Evolutionary conservation across 2,113 vertebrate species (phyloP).

Genomic region (Elephas maximus): DNA sequence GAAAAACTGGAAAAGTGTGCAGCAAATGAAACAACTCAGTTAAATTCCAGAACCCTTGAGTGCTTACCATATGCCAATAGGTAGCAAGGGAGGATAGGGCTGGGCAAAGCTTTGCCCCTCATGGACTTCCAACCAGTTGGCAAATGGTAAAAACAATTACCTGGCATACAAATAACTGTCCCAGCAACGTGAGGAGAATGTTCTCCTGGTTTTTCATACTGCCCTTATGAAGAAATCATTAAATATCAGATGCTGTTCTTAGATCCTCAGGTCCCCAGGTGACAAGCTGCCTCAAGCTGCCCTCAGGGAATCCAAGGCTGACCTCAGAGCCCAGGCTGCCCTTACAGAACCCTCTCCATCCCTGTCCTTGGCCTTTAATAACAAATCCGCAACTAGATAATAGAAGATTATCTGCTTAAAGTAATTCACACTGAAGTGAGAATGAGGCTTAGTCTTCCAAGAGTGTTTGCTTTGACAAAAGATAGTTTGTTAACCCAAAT

Average conservation of each 20-base stretch:
- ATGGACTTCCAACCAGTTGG: not conserved
- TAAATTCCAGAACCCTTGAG: not conserved
- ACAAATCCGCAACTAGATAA: constrained; percentile 58
- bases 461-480: constrained; percentile 67
- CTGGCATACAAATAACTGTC: not conserved
- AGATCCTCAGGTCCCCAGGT: not conserved
- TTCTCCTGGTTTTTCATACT: not conserved
- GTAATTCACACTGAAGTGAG: constrained; percentile 61
- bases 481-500: constrained; percentile 61
- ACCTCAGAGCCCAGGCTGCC: not conserved
- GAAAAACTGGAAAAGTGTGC: not conserved
- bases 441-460: constrained; percentile 65
- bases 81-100: not conserved
- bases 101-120: not conserved
- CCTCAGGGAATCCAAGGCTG: accelerated
- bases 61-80: not conserved
- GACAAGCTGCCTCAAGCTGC: not conserved
- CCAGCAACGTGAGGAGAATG: not conserved
- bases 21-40: not conserved
- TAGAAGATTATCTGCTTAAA: constrained; percentile 75
- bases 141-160: not conserved
- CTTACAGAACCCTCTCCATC: not conserved
- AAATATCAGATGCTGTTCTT: not conserved
- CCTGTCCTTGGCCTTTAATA: not conserved
- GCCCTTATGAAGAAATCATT: not conserved